A percentile compares a stretch with the other conserved stretches of the same genome.
These are phyloP conservation scores for Aelia acuminata DNA, from an alignment of 2,888 invertebrate genomes.

Conservation along the genomic window DNA sequence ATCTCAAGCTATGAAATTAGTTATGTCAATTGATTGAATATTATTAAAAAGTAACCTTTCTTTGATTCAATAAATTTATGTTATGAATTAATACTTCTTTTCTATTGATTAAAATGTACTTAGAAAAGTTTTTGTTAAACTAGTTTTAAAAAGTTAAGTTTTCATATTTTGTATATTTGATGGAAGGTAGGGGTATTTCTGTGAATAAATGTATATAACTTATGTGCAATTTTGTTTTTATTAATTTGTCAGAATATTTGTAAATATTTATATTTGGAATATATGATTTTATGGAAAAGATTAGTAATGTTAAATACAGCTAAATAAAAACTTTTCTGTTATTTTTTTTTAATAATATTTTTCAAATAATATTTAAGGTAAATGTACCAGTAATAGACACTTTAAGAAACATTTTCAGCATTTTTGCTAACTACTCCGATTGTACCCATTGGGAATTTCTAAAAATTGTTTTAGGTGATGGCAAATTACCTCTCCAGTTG, in stretches of 20 bases:
- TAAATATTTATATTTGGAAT: slow-evolving; percentile 56
- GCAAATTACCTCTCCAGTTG: too few species aligned
- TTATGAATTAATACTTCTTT: not conserved
- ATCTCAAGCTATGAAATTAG: slow-evolving; percentile 29
- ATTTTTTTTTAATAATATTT: not conserved
- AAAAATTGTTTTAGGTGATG: too few species aligned
- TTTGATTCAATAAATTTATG: slow-evolving; percentile 8
- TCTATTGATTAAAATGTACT: slow-evolving; percentile 24
- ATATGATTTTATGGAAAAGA: slow-evolving; percentile 43
- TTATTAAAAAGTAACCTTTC: not conserved
- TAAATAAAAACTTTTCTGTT: slow-evolving; percentile 30
- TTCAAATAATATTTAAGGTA: too few species aligned
- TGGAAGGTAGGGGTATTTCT: slow-evolving; percentile 53
- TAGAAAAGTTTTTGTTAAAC: slow-evolving; percentile 17
- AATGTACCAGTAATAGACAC: too few species aligned
- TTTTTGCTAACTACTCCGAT: too few species aligned
- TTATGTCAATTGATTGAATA: slow-evolving; percentile 39
- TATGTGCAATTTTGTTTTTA: slow-evolving; percentile 52
- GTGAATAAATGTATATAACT: slow-evolving; percentile 57
- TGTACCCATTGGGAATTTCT: too few species aligned
- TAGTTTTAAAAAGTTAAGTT: slow-evolving; percentile 42
- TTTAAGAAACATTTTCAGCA: too few species aligned
- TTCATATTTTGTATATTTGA: slow-evolving; percentile 44
- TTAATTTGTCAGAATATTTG: slow-evolving; percentile 24
- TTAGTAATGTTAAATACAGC: slow-evolving; percentile 53